These are phyloP conservation scores for Otis tarda DNA, from an alignment of 2,113 vertebrate genomes.

Conservation along the genomic window DNA sequence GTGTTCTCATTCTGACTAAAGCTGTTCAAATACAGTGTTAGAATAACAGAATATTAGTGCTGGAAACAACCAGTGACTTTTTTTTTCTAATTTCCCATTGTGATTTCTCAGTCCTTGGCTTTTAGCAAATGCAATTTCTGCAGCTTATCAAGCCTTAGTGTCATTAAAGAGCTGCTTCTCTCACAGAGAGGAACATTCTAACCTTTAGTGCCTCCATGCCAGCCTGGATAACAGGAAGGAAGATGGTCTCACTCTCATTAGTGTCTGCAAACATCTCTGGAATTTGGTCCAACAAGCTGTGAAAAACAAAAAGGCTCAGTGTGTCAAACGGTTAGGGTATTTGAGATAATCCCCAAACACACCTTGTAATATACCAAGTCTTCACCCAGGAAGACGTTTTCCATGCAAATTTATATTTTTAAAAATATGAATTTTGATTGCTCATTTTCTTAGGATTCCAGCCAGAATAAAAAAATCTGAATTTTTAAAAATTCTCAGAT, in stretches of 20 bases:
- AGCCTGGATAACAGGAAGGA: conserved; percentile 91
- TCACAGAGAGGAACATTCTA: conserved; percentile 31
- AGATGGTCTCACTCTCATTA: conserved; percentile 92
- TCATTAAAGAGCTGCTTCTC: not conserved
- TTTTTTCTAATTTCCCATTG: not conserved
- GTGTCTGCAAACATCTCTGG: conserved; percentile 95
- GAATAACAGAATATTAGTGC: not conserved
- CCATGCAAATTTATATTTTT: not conserved
- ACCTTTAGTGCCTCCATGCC: conserved; percentile 96
- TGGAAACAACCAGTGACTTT: not conserved
- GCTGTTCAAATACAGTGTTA: not conserved
- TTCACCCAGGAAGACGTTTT: not conserved
- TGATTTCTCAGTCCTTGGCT: not conserved
- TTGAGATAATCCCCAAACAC: not conserved
- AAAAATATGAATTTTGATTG: not conserved
- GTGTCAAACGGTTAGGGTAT: not conserved
- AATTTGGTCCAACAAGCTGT: conserved; percentile 93
- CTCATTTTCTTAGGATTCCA: not conserved
- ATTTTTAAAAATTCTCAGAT: not conserved
- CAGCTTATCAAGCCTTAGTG: not conserved
- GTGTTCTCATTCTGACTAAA: not conserved
- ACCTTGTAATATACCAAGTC: not conserved
- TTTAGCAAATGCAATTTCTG: not conserved
- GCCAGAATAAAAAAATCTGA: not conserved
- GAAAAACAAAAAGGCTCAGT: not conserved